Evolutionary conservation across 2,888 invertebrate genomes (phyloP).

Genomic region (Sphaerophoria taeniata): DNA sequence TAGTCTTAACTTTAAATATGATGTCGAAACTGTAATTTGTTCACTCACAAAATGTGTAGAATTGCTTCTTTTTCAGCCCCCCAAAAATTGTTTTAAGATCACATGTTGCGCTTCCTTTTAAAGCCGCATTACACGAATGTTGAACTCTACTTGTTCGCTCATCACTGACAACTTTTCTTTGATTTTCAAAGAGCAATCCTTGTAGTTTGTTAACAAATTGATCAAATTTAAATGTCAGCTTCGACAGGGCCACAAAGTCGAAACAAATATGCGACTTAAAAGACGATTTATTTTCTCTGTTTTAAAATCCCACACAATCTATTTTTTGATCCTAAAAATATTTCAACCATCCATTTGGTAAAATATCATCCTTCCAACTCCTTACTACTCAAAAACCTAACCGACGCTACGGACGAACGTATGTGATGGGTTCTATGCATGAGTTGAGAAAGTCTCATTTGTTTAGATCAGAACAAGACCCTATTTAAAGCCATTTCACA

Average conservation of each 20-base stretch:
- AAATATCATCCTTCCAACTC: slow-evolving; percentile 13
- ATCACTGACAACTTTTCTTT: no score
- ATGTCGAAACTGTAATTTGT: no score
- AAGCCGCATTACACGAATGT: no score
- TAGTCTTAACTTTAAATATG: background rate
- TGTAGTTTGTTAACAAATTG: no score
- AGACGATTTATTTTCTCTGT: background rate
- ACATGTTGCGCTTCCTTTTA: no score
- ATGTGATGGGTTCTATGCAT: background rate
- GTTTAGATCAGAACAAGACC: background rate
- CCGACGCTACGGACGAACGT: background rate
- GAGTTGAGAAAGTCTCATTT: slow-evolving; percentile 6
- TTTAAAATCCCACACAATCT: background rate
- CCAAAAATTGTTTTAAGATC: no score
- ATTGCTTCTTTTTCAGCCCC: no score
- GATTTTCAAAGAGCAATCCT: no score
- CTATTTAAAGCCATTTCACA: slow-evolving; percentile 16
- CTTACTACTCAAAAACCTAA: background rate
- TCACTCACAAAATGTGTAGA: no score
- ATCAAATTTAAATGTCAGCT: no score
- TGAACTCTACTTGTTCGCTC: no score
- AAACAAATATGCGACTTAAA: background rate
- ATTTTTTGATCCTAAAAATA: background rate
- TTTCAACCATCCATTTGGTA: slow-evolving; percentile 2
- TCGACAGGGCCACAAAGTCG: no score